Evolutionary conservation across 2,113 vertebrate species (phyloP).

Genomic region (Passer montanus): DNA sequence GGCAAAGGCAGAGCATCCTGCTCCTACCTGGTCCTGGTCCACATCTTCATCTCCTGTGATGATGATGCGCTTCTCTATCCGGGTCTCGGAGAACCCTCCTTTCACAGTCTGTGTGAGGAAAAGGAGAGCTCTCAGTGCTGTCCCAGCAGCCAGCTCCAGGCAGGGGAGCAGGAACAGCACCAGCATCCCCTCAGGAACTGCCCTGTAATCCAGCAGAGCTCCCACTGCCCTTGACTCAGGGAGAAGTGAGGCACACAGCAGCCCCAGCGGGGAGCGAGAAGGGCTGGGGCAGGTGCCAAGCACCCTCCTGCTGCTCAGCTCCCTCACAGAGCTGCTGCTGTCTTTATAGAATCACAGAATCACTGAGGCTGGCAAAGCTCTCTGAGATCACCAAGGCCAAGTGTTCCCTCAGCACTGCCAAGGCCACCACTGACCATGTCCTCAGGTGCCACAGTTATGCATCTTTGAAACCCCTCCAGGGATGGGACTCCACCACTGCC

Average conservation of each 20-base stretch:
- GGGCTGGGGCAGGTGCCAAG: not conserved
- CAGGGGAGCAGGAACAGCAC: not conserved
- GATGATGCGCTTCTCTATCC: conserved; percentile 98
- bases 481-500: not conserved
- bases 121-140: not conserved
- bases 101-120: conserved; percentile 88
- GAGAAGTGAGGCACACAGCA: not conserved
- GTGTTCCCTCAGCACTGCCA: not conserved
- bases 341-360: not conserved
- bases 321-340: not conserved
- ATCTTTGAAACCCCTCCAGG: not conserved
- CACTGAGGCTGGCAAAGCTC: not conserved
- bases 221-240: not conserved
- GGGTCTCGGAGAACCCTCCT: conserved; percentile 97
- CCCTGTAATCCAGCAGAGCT: accelerated
- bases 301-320: not conserved
- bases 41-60: conserved; percentile 98
- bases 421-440: not conserved
- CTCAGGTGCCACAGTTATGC: not conserved
- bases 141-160: not conserved
- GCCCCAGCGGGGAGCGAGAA: not conserved
- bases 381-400: not conserved
- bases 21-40: conserved; percentile 94
- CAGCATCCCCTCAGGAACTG: not conserved
- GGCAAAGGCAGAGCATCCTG: not conserved